Evolutionary conservation across 1,140 invertebrate genomes (phyloP), one percentile per base, ranked within the genome.

Genomic region (Ganaspis sp.): DNA sequence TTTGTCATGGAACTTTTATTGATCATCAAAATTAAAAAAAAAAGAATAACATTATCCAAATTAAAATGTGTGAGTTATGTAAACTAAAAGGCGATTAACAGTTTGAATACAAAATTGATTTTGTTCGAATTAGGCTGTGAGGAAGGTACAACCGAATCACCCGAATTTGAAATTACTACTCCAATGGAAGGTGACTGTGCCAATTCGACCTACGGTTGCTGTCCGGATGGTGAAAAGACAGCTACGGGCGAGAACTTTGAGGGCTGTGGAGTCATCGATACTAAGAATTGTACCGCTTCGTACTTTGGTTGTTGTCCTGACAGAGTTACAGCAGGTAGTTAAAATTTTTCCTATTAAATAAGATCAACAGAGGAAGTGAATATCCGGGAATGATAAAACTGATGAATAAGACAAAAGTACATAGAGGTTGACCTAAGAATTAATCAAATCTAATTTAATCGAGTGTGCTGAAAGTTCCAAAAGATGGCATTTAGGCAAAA

Each of bases 291-390:
- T 82, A 92, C 86, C 0, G 83, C 87, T 12, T 92, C 93, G 4
- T 92, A 93, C 72, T 95, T 94, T 79, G 95, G 96, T 29, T 98
- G 96, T 83, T 97, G 96, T 87, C 93, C 93, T 9, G 96, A 97
- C 90, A 93, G 93, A 29, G 88, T 90, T 34, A 95, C 95, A 2
- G 90, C 94, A 73, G 96, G 88, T 90, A 76, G 75, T 19, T 69
- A 40, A 1, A 76, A 53, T 64, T 19, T 58, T n/a, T n/a, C n/a
- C n/a, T n/a, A n/a, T n/a, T n/a, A n/a, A n/a, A n/a, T n/a, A n/a
- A n/a, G n/a, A n/a, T n/a, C n/a, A n/a, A n/a, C n/a, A n/a, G n/a
- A n/a, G n/a, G n/a, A n/a, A n/a, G n/a, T n/a, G n/a, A n/a, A n/a
- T n/a, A n/a, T n/a, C n/a, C n/a, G n/a, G n/a, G n/a, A n/a, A n/a